Evolutionary conservation across 1,140 invertebrate species (phyloP), one percentile per base, ranked within the genome.

Genomic region (Drosophila dunni): DNA sequence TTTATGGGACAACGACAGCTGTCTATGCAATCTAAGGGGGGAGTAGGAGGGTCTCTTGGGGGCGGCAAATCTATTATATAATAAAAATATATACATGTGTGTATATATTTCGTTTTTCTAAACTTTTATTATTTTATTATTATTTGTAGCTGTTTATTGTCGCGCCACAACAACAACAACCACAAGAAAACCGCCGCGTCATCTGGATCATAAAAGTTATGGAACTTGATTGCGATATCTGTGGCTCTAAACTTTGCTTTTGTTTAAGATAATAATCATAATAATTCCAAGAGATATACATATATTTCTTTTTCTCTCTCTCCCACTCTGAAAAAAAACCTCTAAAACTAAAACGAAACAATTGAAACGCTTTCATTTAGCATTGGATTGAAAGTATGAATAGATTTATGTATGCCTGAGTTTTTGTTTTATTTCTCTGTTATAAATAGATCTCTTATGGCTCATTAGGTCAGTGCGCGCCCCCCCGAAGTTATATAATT

Each of bases 51-150:
- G 5, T 45, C 20, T 6, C 11, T 64, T 64, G 33, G 48, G 78
- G 72, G 72, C 65, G 54, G 57, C 29, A 34, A 46, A 71, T 75
- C 78, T 80, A 63, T 79, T 56, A 79, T 79, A 79, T 76, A 75
- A 64, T 44, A 64, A 44, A 61, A 15, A 54, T 54, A 45, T 50
- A 50, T n/a, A 45, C 57, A 34, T 60, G 65, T 73, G 36, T 81
- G 24, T 29, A 29, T 2, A 29, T 29, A 29, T 29, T 29, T 29
- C 24, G 24, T 66, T 81, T 74, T 80, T 77, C 51, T 78, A 81
- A 70, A 81, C 48, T 78, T 81, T 81, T 81, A 78, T 81, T 81
- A 74, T 78, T 81, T 81, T 81, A 81, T 81, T 81, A 72, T 75
- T 75, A 70, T 72, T 68, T 66, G 63, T 69, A 57, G 62, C 56